Conservation (phyloP, 1,140 invertebrate species). For the Galendromus occidentalis region DNA sequence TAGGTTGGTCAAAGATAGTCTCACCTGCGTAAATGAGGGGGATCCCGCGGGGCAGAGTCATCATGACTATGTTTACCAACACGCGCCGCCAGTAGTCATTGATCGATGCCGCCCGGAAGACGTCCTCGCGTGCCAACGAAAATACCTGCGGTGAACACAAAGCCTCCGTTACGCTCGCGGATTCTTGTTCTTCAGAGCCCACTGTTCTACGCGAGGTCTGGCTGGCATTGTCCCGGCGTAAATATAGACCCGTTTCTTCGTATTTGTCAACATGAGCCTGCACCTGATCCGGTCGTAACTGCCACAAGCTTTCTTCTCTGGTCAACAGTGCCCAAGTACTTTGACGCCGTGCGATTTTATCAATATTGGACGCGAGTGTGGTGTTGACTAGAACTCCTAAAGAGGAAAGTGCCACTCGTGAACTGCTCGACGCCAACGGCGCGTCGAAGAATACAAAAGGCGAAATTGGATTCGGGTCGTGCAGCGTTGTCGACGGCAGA, state of each 20-base stretch:
- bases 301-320: neutral
- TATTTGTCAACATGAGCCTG: neutral
- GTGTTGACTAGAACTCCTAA: neutral
- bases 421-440: neutral
- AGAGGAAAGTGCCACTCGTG: neutral
- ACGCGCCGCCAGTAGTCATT: neutral
- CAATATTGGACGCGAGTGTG: neutral
- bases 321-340: neutral
- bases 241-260: too few species aligned
- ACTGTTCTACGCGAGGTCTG: too few species aligned
- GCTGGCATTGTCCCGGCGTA: too few species aligned
- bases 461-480: neutral
- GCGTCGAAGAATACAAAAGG: slow-evolving; percentile 1
- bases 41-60: neutral
- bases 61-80: neutral
- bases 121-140: too few species aligned
- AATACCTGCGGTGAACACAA: too few species aligned
- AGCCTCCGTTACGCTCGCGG: too few species aligned
- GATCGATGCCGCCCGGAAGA: too few species aligned
- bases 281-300: neutral
- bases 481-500: slow-evolving; percentile 1
- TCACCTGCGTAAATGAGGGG: slow-evolving; percentile 1
- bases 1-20: too few species aligned
- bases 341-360: neutral
- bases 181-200: too few species aligned